These are phyloP conservation scores for Valencia hispanica DNA, from an alignment of 2,797 vertebrate species.

Conservation along the genomic window DNA sequence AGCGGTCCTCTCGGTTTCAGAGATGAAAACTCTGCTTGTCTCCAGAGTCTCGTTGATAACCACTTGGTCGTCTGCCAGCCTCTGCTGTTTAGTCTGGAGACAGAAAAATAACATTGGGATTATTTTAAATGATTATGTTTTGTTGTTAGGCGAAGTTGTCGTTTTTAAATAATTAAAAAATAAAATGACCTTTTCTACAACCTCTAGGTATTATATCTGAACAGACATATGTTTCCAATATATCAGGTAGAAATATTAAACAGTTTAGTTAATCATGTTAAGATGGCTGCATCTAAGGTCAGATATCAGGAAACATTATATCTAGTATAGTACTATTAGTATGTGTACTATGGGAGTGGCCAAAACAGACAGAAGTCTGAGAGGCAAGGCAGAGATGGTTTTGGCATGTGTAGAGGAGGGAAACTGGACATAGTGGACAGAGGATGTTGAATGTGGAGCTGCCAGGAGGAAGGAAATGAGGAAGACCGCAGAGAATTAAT, in stretches of 20 bases:
- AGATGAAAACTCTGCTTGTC: constrained; percentile 67
- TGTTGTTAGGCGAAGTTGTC: neutral
- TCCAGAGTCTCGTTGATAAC: constrained; percentile 77
- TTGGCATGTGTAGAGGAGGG: neutral
- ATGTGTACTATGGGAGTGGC: too few relatives aligned
- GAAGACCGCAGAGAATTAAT: neutral
- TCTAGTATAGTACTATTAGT: too few relatives aligned
- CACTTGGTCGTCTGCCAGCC: constrained; percentile 69
- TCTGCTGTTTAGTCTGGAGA: constrained; percentile 67
- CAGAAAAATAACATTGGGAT: neutral
- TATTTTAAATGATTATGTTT: neutral
- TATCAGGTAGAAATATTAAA: neutral
- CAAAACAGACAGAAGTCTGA: neutral
- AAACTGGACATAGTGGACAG: neutral
- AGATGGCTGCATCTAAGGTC: neutral
- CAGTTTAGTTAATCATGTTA: neutral
- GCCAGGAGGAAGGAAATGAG: neutral
- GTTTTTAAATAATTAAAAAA: neutral
- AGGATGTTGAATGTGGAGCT: neutral
- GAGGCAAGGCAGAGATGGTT: neutral
- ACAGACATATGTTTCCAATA: neutral
- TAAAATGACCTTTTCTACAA: neutral
- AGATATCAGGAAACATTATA: neutral
- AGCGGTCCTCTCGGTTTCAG: constrained; percentile 61
- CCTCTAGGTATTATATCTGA: neutral